These are phyloP conservation scores for Mixornis gularis DNA, from an alignment of 2,113 vertebrate genomes.

Conservation along the genomic window DNA sequence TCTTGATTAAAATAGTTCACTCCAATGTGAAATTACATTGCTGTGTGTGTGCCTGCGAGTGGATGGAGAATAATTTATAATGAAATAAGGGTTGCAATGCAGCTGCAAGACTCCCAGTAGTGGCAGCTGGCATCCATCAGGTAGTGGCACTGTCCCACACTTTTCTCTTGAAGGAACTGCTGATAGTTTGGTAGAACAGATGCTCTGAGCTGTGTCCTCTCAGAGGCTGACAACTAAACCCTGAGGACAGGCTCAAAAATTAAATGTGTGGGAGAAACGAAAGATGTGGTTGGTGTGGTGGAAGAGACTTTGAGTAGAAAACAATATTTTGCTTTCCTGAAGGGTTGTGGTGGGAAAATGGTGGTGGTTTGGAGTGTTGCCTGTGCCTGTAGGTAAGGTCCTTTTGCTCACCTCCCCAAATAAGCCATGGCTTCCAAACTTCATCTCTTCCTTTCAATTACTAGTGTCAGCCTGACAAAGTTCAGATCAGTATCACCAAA, in stretches of 20 bases:
- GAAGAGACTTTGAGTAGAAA: background rate
- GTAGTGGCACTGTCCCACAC: background rate
- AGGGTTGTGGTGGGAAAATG: background rate
- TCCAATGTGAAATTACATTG: background rate
- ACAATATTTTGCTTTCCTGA: background rate
- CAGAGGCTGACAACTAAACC: background rate
- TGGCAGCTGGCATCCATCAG: background rate
- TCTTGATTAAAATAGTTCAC: background rate
- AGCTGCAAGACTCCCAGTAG: background rate
- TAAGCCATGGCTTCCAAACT: background rate
- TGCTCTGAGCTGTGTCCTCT: background rate
- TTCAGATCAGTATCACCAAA: background rate
- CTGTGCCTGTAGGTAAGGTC: background rate
- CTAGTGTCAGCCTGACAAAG: background rate
- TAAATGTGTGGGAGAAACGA: background rate
- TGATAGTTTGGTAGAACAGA: background rate
- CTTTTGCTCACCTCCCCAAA: background rate
- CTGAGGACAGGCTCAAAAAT: background rate
- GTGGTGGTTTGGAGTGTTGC: background rate
- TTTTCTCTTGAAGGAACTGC: background rate
- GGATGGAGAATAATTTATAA: background rate
- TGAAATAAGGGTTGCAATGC: background rate
- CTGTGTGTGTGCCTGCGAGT: background rate
- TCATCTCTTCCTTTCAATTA: background rate
- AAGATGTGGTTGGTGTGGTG: background rate